Evolutionary conservation across 2,113 vertebrate genomes (phyloP).

Genomic region (Bombycilla garrulus): DNA sequence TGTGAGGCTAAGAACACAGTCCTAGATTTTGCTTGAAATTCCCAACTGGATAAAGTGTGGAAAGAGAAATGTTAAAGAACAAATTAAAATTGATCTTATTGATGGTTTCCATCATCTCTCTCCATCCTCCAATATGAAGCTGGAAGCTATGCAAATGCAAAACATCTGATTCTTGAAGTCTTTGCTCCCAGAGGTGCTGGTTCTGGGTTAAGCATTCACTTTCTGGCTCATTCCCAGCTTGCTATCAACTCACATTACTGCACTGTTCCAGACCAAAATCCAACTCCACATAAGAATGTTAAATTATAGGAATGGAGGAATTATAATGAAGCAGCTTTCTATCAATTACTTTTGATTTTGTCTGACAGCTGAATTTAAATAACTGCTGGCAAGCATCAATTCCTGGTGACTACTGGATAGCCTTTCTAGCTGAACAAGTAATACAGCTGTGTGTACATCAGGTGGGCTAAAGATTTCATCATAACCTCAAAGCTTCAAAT

Average conservation of each 20-base stretch:
- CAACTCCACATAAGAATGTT: background rate
- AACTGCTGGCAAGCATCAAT: background rate
- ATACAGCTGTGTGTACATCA: background rate
- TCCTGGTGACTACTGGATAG: background rate
- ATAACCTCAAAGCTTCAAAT: background rate
- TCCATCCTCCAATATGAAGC: background rate
- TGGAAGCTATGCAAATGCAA: constrained; percentile 23
- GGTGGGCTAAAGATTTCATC: background rate
- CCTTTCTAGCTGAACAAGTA: background rate
- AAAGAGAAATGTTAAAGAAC: constrained; percentile 3
- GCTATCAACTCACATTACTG: constrained; percentile 21
- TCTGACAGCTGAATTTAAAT: background rate
- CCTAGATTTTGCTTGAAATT: background rate
- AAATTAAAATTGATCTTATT: constrained; percentile 31
- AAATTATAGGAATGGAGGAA: background rate
- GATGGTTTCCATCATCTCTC: background rate
- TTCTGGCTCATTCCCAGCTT: constrained; percentile 26
- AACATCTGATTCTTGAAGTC: constrained; percentile 33
- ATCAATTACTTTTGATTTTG: background rate
- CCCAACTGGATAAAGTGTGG: background rate
- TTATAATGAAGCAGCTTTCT: background rate
- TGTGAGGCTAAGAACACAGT: background rate
- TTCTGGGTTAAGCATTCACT: constrained; percentile 24
- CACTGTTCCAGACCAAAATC: constrained; percentile 26
- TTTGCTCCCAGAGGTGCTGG: constrained; percentile 29